These are phyloP conservation scores for Petrocephalus sullivani DNA, from an alignment of 2,797 vertebrate species.

Conservation along the genomic window DNA sequence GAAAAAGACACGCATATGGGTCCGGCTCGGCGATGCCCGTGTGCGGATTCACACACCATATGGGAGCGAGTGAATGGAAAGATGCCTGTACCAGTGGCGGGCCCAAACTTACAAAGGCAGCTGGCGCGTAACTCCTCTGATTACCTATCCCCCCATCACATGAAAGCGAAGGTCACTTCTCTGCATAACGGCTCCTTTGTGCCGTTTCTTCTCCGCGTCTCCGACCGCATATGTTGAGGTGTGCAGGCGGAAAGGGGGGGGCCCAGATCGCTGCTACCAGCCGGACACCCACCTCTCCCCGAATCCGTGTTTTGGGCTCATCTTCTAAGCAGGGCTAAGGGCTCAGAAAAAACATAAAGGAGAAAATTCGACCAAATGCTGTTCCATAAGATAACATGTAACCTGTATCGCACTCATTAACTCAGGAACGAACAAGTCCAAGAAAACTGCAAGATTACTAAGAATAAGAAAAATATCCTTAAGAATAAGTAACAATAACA, in stretches of 20 bases:
- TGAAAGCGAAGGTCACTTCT: conserved; percentile 62
- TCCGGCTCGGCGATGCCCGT: conserved; percentile 41
- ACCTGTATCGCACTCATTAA: neutral
- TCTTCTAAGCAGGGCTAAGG: neutral
- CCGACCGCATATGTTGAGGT: conserved; percentile 14
- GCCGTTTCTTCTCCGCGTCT: neutral
- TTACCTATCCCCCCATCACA: conserved; percentile 49
- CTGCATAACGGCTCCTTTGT: conserved; percentile 3
- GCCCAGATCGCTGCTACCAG: neutral
- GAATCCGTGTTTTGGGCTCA: neutral
- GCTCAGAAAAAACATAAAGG: neutral
- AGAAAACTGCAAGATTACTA: neutral
- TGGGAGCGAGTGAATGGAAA: conserved; percentile 59
- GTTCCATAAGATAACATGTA: neutral
- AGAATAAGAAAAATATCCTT: neutral
- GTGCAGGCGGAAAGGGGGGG: neutral
- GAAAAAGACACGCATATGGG: conserved; percentile 68
- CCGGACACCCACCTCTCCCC: neutral
- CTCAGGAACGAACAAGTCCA: neutral
- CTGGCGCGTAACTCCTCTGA: conserved; percentile 38
- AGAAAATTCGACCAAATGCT: neutral
- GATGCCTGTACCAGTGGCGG: conserved; percentile 44
- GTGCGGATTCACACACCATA: conserved; percentile 63
- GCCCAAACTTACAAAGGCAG: conserved; percentile 49
- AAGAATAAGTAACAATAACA: neutral